phyloP scores from a whole-genome alignment of 2,797 vertebrate species.

The Galagoides demidoff region DNA sequence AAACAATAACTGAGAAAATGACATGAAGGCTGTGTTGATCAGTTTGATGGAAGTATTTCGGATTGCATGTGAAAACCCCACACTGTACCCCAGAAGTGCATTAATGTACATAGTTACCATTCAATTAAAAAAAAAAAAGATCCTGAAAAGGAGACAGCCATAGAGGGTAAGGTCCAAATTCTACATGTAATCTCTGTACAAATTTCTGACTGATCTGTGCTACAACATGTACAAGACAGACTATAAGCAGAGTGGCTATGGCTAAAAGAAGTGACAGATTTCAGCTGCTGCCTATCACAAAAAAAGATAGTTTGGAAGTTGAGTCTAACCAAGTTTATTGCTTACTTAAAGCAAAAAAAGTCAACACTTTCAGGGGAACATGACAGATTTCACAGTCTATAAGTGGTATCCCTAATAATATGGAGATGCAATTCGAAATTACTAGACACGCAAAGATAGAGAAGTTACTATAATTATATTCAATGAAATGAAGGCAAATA shows the following conservation, averaged over 20 bases:
- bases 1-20: no score
- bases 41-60: no score
- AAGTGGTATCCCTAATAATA: conserved; percentile 8
- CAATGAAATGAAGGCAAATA: conserved; percentile 19
- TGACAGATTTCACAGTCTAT: neutral
- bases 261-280: neutral
- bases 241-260: neutral
- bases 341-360: neutral
- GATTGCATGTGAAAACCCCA: no score
- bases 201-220: neutral
- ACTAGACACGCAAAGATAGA: neutral
- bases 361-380: neutral
- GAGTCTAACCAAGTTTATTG: neutral
- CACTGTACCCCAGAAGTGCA: no score
- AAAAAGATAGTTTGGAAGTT: neutral
- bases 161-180: neutral
- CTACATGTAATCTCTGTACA: neutral
- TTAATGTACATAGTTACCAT: no score
- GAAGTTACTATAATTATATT: neutral
- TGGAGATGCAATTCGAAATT: neutral
- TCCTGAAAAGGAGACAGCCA: neutral
- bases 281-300: neutral
- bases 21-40: no score
- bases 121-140: neutral
- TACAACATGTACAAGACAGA: neutral